Base-by-base conservation (phyloP, 1,140 invertebrate species). In the Lasaia peninsularis region DNA sequence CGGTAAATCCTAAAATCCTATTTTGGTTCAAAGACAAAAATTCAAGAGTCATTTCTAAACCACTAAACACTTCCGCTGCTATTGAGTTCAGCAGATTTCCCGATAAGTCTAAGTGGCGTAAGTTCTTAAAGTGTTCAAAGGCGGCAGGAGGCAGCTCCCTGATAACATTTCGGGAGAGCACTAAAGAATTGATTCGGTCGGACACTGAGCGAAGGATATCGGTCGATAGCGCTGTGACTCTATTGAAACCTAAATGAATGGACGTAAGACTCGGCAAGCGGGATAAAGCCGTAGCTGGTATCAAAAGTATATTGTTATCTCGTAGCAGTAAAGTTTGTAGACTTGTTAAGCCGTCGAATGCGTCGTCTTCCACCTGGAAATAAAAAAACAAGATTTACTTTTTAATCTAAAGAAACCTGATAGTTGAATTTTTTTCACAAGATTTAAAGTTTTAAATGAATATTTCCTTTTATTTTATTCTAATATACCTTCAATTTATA, bases 291-390 rank as follows among this genome's bases (percentile, higher is more conserved):
- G 93, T 92, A 1, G 94, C 93, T 1, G 96, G 96, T 28, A 97
- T 93, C 2, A 96, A 80, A 0, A 97, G 88, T 44, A 98, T 95
- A 59, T 96, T 96, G 78, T 98, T 97, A 74, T 98, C 96, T 73
- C 94, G 92, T 2, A 98, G 87, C n/a, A 94, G 93, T 6, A 98
- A 85, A 9, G 93, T 94, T 80, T 96, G 93, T 8, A 98, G 76
- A 61, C 92, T 94, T 16, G 92, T 91, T 50, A 98, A 80, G 1
- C 96, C 96, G 71, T 96, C 94, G 71, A 97, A 94, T 0, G 94
- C 93, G 58, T 95, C 94, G 64, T 96, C 95, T 84, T 97, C 95
- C 16, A 97, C 93, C 95, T 96, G 78, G 48, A 91, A 91, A 11
- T 63, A 57, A 60, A 11, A 10, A 53, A 31, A 40, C 14, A 12